Conservation (phyloP, 2,888 invertebrate species). For the Campopleginae sp. region DNA sequence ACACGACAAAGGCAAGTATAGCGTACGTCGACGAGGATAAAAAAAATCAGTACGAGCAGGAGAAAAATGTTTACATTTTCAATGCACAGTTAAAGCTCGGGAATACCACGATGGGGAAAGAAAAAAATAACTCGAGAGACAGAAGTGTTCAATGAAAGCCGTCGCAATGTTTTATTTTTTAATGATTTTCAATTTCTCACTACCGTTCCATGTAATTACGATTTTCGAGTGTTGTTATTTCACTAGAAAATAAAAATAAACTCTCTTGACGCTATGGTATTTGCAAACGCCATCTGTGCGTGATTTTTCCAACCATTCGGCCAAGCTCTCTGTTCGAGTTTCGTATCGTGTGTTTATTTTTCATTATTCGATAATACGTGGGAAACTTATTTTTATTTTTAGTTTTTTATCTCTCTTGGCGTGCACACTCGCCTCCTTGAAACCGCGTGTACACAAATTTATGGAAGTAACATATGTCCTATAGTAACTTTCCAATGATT, state of each 20-base stretch:
- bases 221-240: background rate
- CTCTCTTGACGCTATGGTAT: background rate
- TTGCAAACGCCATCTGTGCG: conserved; percentile 1
- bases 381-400: conserved; percentile 11
- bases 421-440: background rate
- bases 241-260: background rate
- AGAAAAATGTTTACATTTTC: background rate
- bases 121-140: background rate
- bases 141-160: background rate
- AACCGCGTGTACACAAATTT: background rate
- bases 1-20: conserved; percentile 52
- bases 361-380: conserved; percentile 16
- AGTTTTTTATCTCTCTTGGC: conserved; percentile 1
- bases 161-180: background rate
- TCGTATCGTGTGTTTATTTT: conserved; percentile 1
- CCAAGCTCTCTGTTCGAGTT: background rate
- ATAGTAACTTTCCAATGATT: background rate
- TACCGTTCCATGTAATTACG: background rate
- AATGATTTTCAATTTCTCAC: background rate
- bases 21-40: background rate
- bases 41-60: background rate
- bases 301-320: background rate
- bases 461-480: background rate
- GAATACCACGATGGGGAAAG: background rate
- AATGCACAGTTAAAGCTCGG: background rate